Base-by-base conservation (phyloP, 2,113 vertebrate genomes). In the Gobio gobio region DNA sequence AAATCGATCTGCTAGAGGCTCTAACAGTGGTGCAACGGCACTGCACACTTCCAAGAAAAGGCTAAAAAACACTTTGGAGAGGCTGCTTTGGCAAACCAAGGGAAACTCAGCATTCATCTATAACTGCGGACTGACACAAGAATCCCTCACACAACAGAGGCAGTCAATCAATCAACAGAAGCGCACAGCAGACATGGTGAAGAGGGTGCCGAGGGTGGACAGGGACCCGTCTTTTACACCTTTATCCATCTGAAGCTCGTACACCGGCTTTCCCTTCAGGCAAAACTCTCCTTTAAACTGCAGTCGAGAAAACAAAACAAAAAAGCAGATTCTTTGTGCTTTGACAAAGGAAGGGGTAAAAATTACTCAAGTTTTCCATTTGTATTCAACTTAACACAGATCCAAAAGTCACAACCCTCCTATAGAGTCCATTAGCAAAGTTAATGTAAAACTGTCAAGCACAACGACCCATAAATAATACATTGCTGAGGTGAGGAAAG, bases 381-480 rank as follows among this genome's bases (percentile, higher is more conserved):
- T 89, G 88, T 89, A 90, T 90, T 86, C 90, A 81, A 92, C 89
- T 91, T 90, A 89, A 89, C 89, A 89, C 91, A 61, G 84, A 82
- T 90, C 85, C 88, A 85, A 92, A 93, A 91, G 78, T 66, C 81
- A 91, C 90, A 87, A 91, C 90, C 73, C 73, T 83, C 83, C 75
- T 86, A 84, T 87, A 90, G 90, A 94, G 91, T 93, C 93, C 91
- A 94, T 94, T 94, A 94, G 91, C 89, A 91, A 93, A 94, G 91
- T 93, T 94, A 92, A 94, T 94, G 91, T 87, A 88, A 89, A 91
- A 84, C 91, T 91, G 92, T 91, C 92, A 93, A 91, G 91, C 89
- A 91, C 91, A 91, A 90, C 92, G 93, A 94, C 92, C 93, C 94
- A 94, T 94, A 91, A 94, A 94, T 94, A 94, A 94, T 91, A 93